Percentiles rank a stretch among this genome's conserved stretches.
Conservation (phyloP, 2,113 vertebrate species). For the Ceuthmochares aereus region DNA sequence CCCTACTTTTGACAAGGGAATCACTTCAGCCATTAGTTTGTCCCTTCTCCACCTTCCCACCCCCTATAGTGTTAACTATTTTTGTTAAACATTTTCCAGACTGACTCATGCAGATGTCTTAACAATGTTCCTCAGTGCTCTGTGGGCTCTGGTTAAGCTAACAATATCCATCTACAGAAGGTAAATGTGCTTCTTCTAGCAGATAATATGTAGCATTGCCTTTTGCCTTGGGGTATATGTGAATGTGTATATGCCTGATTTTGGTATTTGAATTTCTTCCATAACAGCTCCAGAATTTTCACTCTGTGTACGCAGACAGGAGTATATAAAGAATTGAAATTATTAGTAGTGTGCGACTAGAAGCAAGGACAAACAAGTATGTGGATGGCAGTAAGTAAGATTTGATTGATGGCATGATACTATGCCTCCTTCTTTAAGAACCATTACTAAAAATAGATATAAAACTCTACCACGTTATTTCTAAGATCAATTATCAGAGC, state of each 20-base stretch:
- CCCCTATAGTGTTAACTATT: background rate
- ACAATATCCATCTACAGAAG: background rate
- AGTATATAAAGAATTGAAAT: background rate
- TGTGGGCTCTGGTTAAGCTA: background rate
- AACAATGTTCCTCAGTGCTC: background rate
- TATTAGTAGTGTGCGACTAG: background rate
- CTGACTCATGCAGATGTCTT: background rate
- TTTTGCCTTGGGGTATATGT: background rate
- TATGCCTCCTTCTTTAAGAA: background rate
- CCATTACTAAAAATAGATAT: background rate
- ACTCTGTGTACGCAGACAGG: background rate
- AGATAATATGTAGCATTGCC: background rate
- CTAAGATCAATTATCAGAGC: background rate
- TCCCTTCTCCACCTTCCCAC: background rate
- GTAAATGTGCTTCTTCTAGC: background rate
- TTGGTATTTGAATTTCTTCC: background rate
- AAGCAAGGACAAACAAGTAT: background rate
- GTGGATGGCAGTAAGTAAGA: background rate
- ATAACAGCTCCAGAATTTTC: background rate
- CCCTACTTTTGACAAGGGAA: background rate
- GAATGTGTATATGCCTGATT: background rate
- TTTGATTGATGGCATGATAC: background rate
- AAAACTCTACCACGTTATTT: background rate
- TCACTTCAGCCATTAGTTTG: background rate
- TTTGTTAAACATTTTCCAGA: background rate